A percentile compares a stretch with the other conserved stretches of the same genome.
phyloP scores from a whole-genome alignment of 2,797 vertebrate species.

The Sphenodon punctatus region DNA sequence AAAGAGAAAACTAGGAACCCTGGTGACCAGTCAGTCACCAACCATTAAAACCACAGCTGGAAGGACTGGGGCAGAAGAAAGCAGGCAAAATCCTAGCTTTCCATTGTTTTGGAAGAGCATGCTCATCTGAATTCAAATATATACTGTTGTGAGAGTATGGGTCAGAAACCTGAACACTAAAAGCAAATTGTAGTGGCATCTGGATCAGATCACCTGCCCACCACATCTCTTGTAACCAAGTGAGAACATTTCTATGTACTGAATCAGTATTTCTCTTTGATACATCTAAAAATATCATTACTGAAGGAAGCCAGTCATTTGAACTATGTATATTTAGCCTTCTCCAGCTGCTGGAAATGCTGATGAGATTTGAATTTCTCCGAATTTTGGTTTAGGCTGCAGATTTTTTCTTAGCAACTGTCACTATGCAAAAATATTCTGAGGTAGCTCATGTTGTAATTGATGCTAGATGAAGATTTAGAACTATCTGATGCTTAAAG shows the following conservation, averaged over 20 bases:
- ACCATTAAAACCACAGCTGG: background rate
- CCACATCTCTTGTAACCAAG: conserved; percentile 41
- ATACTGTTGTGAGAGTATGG: background rate
- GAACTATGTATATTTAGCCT: conserved; percentile 67
- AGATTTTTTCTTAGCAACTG: conserved; percentile 73
- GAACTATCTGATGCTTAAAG: conserved; percentile 46
- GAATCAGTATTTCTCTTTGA: conserved; percentile 55
- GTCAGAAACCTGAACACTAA: conserved; percentile 15
- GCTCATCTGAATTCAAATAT: background rate
- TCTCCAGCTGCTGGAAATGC: conserved; percentile 64
- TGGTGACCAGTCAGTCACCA: too few relatives aligned
- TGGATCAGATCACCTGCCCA: background rate
- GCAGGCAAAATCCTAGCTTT: background rate
- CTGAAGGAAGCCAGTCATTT: conserved; percentile 67
- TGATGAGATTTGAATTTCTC: conserved; percentile 61
- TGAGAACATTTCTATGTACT: conserved; percentile 62
- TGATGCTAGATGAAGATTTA: conserved; percentile 45
- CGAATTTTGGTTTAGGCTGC: conserved; percentile 62
- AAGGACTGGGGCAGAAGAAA: background rate
- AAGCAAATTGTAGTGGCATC: background rate
- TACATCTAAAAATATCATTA: conserved; percentile 62
- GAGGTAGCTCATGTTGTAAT: conserved; percentile 48
- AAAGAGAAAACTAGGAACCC: too few relatives aligned
- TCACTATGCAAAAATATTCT: conserved; percentile 69
- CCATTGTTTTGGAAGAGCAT: background rate